Conservation (phyloP, 2,113 vertebrate genomes). For the Tylochromis polylepis region DNA sequence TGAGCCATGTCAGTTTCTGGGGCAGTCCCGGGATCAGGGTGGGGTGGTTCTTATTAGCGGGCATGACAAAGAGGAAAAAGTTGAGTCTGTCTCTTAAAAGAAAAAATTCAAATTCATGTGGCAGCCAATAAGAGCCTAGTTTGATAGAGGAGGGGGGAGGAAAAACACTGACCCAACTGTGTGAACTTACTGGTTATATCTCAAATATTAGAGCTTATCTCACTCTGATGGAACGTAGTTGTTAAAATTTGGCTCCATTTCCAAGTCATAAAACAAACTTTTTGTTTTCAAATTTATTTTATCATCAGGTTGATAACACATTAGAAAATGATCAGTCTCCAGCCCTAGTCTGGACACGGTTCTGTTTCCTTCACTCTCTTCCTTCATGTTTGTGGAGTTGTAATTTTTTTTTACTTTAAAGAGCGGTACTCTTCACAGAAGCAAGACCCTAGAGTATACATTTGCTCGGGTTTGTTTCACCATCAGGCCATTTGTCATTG, state of each 20-base stretch:
- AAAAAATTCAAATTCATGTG: background rate
- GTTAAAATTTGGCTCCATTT: background rate
- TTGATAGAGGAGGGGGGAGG: accelerated
- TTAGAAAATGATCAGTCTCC: background rate
- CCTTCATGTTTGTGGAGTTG: background rate
- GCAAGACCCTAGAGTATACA: background rate
- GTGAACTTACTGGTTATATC: background rate
- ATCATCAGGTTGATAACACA: background rate
- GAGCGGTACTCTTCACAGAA: background rate
- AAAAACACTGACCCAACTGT: background rate
- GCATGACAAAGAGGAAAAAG: background rate
- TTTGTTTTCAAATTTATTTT: background rate
- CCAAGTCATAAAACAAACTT: background rate
- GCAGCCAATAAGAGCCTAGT: background rate
- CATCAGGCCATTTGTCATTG: background rate
- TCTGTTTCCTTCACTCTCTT: background rate
- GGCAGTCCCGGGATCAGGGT: background rate
- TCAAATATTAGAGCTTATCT: background rate
- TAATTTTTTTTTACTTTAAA: background rate
- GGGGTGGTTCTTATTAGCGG: background rate
- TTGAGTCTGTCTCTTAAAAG: background rate
- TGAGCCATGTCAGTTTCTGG: background rate
- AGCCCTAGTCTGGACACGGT: background rate
- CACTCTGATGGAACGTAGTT: background rate
- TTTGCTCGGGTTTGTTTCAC: background rate